A percentile compares a stretch with the other conserved stretches of the same genome.
phyloP scores from a whole-genome alignment of 2,797 vertebrate species.

The Typhlichthys eigenmanni region DNA sequence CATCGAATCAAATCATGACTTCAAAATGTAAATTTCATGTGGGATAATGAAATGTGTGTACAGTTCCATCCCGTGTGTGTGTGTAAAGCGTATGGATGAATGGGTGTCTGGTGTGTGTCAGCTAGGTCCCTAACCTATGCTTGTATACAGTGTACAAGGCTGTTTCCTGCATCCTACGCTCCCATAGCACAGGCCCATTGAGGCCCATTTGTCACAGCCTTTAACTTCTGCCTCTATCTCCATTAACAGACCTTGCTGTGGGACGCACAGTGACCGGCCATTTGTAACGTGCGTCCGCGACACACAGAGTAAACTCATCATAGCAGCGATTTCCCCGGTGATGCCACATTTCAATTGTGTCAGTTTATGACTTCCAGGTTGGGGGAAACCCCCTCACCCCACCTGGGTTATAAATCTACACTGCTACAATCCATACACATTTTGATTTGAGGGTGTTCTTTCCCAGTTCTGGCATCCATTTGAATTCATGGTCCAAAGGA shows the following conservation, averaged over 20 bases:
- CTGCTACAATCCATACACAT: conserved; percentile 65
- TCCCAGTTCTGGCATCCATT: conserved; percentile 64
- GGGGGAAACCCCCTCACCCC: conserved; percentile 20
- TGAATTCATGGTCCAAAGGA: conserved; percentile 66
- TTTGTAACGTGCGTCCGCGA: conserved; percentile 52
- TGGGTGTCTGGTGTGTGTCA: conserved; percentile 10
- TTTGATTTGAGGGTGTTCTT: conserved; percentile 67
- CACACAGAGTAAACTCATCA: conserved; percentile 52
- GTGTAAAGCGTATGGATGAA: too few species aligned
- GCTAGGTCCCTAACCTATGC: conserved; percentile 18
- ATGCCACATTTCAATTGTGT: conserved; percentile 57
- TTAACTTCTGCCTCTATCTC: conserved; percentile 62
- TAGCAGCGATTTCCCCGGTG: conserved; percentile 45
- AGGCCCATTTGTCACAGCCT: conserved; percentile 57
- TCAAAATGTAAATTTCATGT: too few species aligned
- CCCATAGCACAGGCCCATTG: conserved; percentile 18
- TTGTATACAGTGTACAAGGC: conserved; percentile 20
- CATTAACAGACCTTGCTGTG: conserved; percentile 58
- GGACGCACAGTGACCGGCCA: conserved; percentile 50
- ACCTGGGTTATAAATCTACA: conserved; percentile 55
- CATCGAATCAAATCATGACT: too few species aligned
- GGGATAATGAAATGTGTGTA: too few species aligned
- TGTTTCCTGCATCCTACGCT: conserved; percentile 18
- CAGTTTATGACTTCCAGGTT: conserved; percentile 69
- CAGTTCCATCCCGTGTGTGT: too few species aligned